Evolutionary conservation across 2,113 vertebrate genomes (phyloP), one percentile per base, ranked within the genome.

Genomic region (Notarius quadriscutis): DNA sequence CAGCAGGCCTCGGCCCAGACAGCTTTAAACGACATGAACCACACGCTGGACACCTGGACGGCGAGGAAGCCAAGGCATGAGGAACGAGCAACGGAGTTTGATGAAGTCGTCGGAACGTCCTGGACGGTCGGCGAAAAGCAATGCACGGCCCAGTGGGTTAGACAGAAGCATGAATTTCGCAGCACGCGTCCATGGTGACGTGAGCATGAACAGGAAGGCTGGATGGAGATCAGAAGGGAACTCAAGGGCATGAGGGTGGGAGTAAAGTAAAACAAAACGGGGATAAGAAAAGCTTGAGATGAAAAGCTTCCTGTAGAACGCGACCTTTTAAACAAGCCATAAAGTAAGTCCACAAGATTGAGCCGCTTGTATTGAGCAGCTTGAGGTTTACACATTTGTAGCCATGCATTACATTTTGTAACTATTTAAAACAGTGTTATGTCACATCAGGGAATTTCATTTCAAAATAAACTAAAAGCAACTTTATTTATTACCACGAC

Each of bases 181-280:
- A 95, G 92, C 91, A 95, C 94, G 0, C 34, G 91, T 1, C 95
- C 95, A 5, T 95, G 95, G 95, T 95, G 93, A 94, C 10, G 62
- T 60, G 53, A 77, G 83, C 9, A 58, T 9, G 2, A 58, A 34
- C 50, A 79, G 41, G 53, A 3, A 51, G 53, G 25, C 57, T 84
- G 72, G 58, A 57, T 18, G 11, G 80, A 55, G 34, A 77, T 50
- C 74, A 71, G 84, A 84, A n/a, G 30, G 67, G 63, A 84, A 83
- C n/a, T 63, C 12, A 14, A 77, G 48, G 71, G 78, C 62, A 57
- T 9, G n/a, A 41, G 10, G 7, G 53, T 12, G 50, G 0, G 25
- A 9, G 30, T 9, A 22, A 27, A 30, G 1, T 30, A 9, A 85
- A 88, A 69, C 10, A 83, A 22, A 85, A 51, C 22, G 48, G 58